A percentile compares a stretch with the other conserved stretches of the same genome.
Conservation (phyloP, 2,888 invertebrate genomes). For the Epinotia demarniana region DNA sequence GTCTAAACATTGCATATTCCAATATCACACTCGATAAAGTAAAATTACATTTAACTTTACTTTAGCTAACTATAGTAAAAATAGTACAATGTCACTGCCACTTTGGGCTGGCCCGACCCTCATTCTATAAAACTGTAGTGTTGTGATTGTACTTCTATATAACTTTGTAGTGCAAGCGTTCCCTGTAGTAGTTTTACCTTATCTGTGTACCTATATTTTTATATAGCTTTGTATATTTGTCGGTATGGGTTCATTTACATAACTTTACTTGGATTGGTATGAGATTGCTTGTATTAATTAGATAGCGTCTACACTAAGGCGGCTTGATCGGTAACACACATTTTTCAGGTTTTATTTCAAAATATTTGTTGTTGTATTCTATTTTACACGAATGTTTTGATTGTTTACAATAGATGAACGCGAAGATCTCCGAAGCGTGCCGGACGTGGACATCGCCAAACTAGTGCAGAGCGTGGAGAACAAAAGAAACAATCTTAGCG, state of each 20-base stretch:
- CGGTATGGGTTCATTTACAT: neutral
- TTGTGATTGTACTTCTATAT: neutral
- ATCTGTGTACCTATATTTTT: neutral
- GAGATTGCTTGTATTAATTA: neutral
- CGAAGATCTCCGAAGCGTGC: conserved; percentile 77
- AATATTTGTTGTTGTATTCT: neutral
- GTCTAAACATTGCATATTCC: no score
- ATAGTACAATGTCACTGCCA: conserved; percentile 8
- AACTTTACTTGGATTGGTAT: neutral
- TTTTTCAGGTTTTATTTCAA: neutral
- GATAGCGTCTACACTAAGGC: neutral
- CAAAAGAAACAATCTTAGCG: conserved; percentile 69
- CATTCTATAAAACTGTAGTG: neutral
- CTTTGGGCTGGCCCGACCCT: conserved; percentile 7
- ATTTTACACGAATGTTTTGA: neutral
- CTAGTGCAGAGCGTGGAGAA: conserved; percentile 72
- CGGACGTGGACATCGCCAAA: conserved; percentile 79
- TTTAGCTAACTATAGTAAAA: no score
- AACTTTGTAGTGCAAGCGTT: neutral
- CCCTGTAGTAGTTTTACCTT: neutral
- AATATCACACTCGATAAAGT: neutral
- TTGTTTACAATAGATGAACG: conserved; percentile 69
- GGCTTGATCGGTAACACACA: neutral
- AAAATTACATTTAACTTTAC: neutral
- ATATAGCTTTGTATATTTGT: neutral